Base-by-base conservation (phyloP, 2,888 invertebrate genomes). In the Stenchaetothrips biformis region DNA sequence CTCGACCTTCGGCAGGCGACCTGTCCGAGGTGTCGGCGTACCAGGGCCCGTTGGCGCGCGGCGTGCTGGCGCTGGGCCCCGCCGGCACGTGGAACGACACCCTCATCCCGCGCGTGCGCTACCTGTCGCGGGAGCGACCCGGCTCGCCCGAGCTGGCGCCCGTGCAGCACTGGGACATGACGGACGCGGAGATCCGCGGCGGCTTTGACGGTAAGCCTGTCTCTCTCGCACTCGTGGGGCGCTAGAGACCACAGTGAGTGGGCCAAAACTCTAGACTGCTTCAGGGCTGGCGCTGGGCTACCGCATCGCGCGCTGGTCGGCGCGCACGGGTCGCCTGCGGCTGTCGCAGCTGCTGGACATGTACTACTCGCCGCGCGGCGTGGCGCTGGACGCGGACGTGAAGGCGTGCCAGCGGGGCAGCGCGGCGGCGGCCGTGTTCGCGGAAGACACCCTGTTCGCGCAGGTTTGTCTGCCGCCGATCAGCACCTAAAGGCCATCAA, bases 301-400 rank as follows among this genome's bases (percentile, higher is more conserved):
- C 74, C 88, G 89, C 80, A 85, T 93, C 21, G 85, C 86, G 9
- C 84, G 86, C 2, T 90, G 90, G 87, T 80, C 37, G 48, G 80
- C 48, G 18, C 87, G 88, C 81, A 86, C 90, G 62, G 87, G 89
- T 18, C 86, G 86, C 9, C 82, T 95, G 80, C 92, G 89, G 84
- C 85, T 95, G 0, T 95, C 95, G 0, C 94, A 95, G 85, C 85
- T 95, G 74, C 86, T 95, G 77, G 94, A 94, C 82, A 93, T 94
- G 92, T 95, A 94, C 86, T 95, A 95, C 85, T 92, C 93, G 3
- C 87, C 90, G 85, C 90, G 90, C 85, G 92, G 92, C 0, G 89
- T 89, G 0, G 67, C 79, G 18, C 90, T 90, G 83, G 88, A 91
- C 47, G 85, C 87, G 0, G 86, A 86, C 48, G 88, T 91, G 7